Evolutionary conservation across 2,113 vertebrate genomes (phyloP).

Genomic region (Odontophorus gujanensis): DNA sequence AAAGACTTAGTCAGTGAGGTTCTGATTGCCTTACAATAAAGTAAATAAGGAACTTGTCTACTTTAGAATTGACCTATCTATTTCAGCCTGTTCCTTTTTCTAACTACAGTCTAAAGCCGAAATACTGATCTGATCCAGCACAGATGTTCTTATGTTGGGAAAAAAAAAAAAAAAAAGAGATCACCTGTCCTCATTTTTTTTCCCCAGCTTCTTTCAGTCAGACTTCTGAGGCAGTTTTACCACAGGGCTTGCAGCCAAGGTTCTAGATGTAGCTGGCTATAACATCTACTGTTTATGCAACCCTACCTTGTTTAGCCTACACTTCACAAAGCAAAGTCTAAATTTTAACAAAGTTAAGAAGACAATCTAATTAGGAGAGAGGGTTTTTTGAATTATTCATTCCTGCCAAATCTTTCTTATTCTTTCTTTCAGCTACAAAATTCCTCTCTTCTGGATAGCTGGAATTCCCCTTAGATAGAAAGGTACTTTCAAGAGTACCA

Average conservation of each 20-base stretch:
- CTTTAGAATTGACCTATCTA: not conserved
- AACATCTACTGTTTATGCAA: slow-evolving; percentile 50
- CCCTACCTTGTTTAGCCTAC: slow-evolving; percentile 40
- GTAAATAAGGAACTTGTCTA: not conserved
- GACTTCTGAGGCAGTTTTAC: slow-evolving; percentile 1
- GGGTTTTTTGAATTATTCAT: not conserved
- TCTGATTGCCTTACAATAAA: not conserved
- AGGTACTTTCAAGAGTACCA: slow-evolving; percentile 55
- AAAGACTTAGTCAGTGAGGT: not conserved
- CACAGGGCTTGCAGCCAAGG: slow-evolving; percentile 35
- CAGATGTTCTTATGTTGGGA: not conserved
- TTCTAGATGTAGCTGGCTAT: slow-evolving; percentile 2
- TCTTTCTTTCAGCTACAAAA: slow-evolving; percentile 37
- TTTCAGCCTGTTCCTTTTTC: not conserved
- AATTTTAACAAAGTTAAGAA: slow-evolving; percentile 44
- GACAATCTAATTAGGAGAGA: slow-evolving; percentile 1
- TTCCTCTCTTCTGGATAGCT: slow-evolving; percentile 30
- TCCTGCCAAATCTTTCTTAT: slow-evolving; percentile 35
- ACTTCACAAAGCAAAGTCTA: slow-evolving; percentile 39
- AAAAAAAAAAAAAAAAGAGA: not conserved
- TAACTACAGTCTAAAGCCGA: not conserved
- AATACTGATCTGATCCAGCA: not conserved
- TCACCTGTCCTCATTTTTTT: not conserved
- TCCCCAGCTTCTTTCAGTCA: not conserved
- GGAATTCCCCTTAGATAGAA: slow-evolving; percentile 57